phyloP scores from a whole-genome alignment of 2,113 vertebrate genomes.

The Rhinolophus ferrumequinum region DNA sequence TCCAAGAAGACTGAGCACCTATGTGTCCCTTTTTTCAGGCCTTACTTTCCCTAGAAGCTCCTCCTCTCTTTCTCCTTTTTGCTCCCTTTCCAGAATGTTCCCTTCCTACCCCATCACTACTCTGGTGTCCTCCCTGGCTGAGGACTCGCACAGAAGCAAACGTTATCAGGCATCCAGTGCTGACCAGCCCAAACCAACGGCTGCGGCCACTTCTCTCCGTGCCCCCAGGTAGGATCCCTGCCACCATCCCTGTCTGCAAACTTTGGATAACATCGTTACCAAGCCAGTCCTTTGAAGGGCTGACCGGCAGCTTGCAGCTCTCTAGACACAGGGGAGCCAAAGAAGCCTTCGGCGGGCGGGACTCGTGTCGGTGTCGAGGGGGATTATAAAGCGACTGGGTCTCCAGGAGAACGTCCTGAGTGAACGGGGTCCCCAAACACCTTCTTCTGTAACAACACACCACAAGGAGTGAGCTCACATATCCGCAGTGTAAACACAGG shows the following conservation, averaged over 20 bases:
- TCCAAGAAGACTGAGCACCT: accelerated
- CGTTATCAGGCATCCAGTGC: background rate
- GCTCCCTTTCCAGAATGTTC: background rate
- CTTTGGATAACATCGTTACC: background rate
- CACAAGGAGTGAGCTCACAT: background rate
- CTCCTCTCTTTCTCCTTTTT: background rate
- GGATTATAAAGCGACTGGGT: background rate
- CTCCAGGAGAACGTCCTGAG: background rate
- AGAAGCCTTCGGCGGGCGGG: background rate
- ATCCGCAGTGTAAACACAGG: background rate
- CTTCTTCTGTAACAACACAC: background rate
- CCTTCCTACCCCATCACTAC: background rate
- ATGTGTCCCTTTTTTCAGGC: background rate
- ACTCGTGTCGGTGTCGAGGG: background rate
- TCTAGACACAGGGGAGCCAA: background rate
- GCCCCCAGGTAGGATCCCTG: background rate
- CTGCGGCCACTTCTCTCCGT: background rate
- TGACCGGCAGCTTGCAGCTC: background rate
- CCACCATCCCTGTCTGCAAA: background rate
- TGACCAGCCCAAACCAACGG: background rate
- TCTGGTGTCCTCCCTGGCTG: background rate
- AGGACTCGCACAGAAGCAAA: background rate
- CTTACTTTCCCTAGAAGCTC: background rate
- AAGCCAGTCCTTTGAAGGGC: background rate
- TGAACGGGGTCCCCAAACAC: background rate